Conservation (phyloP, 2,888 invertebrate genomes). For the Ophion ventricosus region DNA sequence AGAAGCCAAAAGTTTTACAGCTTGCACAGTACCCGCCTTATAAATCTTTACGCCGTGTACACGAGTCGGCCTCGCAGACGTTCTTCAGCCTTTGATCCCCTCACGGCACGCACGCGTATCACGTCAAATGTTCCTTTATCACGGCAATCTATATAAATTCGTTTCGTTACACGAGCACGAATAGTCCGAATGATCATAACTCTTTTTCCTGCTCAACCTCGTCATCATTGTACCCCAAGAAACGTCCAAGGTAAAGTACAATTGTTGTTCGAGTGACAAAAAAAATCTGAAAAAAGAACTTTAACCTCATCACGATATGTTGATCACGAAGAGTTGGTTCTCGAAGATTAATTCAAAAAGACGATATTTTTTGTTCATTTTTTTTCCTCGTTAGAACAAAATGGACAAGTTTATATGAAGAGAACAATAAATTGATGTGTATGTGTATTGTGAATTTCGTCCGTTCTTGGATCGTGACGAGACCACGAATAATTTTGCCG, state of each 20-base stretch:
- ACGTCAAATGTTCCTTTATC: conserved; percentile 45
- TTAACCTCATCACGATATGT: not conserved
- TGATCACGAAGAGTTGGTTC: conserved; percentile 22
- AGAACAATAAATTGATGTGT: conserved; percentile 48
- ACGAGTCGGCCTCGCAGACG: not conserved
- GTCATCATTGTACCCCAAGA: conserved; percentile 22
- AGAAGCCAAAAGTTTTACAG: not conserved
- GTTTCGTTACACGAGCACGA: conserved; percentile 16
- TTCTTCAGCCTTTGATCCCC: conserved; percentile 8
- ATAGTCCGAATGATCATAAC: conserved; percentile 18
- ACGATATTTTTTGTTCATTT: conserved; percentile 35
- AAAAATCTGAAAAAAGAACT: conserved; percentile 23
- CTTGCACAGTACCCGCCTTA: not conserved
- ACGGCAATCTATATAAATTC: conserved; percentile 46
- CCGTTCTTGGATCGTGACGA: conserved; percentile 34
- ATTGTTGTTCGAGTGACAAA: conserved; percentile 4
- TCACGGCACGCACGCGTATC: conserved; percentile 56
- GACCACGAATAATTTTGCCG: conserved; percentile 45
- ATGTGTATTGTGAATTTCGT: conserved; percentile 32
- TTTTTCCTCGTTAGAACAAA: not conserved
- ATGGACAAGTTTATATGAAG: conserved; percentile 13
- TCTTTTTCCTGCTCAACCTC: conserved; percentile 30
- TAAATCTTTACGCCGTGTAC: not conserved
- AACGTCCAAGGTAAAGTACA: conserved; percentile 2
- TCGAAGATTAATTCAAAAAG: conserved; percentile 15